These are phyloP conservation scores for Drosophila silvestris DNA, from an alignment of 2,888 invertebrate genomes.

Conservation along the genomic window DNA sequence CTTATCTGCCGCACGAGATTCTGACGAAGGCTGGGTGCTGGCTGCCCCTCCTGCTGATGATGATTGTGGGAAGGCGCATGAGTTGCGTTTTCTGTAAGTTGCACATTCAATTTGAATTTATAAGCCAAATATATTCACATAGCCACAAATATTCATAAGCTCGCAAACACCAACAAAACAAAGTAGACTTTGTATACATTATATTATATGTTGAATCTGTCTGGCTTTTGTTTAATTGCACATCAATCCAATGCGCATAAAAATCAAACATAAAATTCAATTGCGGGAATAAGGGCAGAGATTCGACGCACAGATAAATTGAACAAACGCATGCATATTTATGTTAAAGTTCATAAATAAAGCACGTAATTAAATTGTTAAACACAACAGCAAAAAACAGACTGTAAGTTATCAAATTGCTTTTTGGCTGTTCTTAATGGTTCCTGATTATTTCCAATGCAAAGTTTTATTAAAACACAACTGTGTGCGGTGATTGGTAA, in stretches of 20 bases:
- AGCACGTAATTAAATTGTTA: conserved; percentile 55
- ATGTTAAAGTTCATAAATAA: conserved; percentile 38
- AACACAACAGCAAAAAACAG: conserved; percentile 27
- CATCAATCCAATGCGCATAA: conserved; percentile 63
- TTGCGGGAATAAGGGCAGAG: conserved; percentile 30
- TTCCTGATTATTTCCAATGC: conserved; percentile 8
- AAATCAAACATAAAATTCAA: conserved; percentile 56
- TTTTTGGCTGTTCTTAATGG: conserved; percentile 26
- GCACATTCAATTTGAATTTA: conserved; percentile 38
- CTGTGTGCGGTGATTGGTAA: conserved; percentile 33
- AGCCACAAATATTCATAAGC: conserved; percentile 17
- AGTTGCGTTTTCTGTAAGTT: conserved; percentile 64
- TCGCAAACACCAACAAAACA: not conserved
- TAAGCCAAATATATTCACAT: conserved; percentile 14
- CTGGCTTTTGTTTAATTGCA: conserved; percentile 58
- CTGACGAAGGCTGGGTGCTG: conserved; percentile 18
- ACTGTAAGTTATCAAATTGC: conserved; percentile 38
- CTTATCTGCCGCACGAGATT: conserved; percentile 66
- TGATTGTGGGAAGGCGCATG: conserved; percentile 25
- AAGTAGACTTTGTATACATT: conserved; percentile 28
- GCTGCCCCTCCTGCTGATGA: conserved; percentile 10
- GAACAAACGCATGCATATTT: conserved; percentile 13
- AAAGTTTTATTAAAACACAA: conserved; percentile 26
- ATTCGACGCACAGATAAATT: conserved; percentile 50
- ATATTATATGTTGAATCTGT: conserved; percentile 46